Evolutionary conservation across 2,797 vertebrate genomes (phyloP).

Genomic region (Hephaestus fuliginosus): DNA sequence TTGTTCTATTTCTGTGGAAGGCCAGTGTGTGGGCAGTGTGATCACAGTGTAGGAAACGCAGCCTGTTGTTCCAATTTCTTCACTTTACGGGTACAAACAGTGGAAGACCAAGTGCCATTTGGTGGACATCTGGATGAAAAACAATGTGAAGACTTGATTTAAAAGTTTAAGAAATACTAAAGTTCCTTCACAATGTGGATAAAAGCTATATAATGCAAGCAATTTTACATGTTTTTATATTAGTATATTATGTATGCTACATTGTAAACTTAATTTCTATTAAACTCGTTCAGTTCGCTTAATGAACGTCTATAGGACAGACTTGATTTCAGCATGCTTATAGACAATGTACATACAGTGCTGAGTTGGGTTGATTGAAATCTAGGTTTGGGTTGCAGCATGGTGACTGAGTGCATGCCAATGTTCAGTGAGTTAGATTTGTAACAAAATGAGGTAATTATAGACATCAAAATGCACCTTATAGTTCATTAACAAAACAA

Average conservation of each 20-base stretch:
- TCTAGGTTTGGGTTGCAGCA: too few relatives aligned
- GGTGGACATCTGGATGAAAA: slow-evolving; percentile 20
- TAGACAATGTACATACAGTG: too few relatives aligned
- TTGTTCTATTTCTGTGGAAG: slow-evolving; percentile 30
- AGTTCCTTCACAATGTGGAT: neutral
- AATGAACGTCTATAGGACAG: too few relatives aligned
- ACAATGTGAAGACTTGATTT: neutral
- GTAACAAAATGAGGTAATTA: too few relatives aligned
- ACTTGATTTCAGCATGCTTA: too few relatives aligned
- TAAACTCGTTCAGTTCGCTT: too few relatives aligned
- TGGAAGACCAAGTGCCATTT: slow-evolving; percentile 17
- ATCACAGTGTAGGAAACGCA: slow-evolving; percentile 22
- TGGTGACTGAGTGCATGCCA: too few relatives aligned
- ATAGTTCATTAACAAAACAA: too few relatives aligned
- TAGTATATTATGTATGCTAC: neutral
- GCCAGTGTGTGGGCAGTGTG: slow-evolving; percentile 38
- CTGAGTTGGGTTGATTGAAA: too few relatives aligned
- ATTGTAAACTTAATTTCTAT: too few relatives aligned
- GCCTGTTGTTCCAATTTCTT: slow-evolving; percentile 10
- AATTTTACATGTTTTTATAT: neutral
- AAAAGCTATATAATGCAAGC: neutral
- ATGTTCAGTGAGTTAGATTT: too few relatives aligned
- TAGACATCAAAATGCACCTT: too few relatives aligned
- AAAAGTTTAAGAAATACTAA: neutral
- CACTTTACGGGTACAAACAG: slow-evolving; percentile 11